Conservation (phyloP, 2,888 invertebrate genomes). For the Heliothis peltigera region DNA sequence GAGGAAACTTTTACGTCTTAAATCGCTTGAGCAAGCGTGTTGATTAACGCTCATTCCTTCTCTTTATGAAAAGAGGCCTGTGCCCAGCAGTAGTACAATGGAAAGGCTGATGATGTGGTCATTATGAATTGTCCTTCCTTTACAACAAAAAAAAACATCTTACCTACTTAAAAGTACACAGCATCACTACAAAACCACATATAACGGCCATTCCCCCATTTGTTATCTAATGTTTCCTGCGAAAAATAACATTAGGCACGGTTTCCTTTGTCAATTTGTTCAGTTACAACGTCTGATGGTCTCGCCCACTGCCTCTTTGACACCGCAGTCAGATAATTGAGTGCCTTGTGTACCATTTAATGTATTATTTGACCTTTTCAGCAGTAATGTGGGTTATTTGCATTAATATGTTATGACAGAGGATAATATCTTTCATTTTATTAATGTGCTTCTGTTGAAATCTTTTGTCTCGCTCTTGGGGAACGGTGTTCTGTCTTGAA, state of each 20-base stretch:
- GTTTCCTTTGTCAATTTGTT: constrained; percentile 55
- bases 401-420: constrained; percentile 20
- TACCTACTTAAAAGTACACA: too few relatives aligned
- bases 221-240: constrained; percentile 36
- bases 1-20: too few relatives aligned
- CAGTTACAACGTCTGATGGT: constrained; percentile 36
- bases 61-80: too few relatives aligned
- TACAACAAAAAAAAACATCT: too few relatives aligned
- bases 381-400: constrained; percentile 33
- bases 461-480: too few relatives aligned
- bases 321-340: constrained; percentile 45
- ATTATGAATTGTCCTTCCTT: too few relatives aligned
- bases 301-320: constrained; percentile 48
- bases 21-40: too few relatives aligned
- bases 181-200: too few relatives aligned
- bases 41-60: too few relatives aligned
- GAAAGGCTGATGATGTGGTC: too few relatives aligned
- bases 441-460: background rate
- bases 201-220: background rate
- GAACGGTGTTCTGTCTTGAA: too few relatives aligned
- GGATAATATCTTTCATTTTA: background rate
- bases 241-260: constrained; percentile 39
- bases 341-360: constrained; percentile 33
- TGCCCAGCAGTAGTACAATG: too few relatives aligned
- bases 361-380: constrained; percentile 47